Evolutionary conservation across 2,113 vertebrate genomes (phyloP), one percentile per base, ranked within the genome.

Genomic region (Procavia capensis): DNA sequence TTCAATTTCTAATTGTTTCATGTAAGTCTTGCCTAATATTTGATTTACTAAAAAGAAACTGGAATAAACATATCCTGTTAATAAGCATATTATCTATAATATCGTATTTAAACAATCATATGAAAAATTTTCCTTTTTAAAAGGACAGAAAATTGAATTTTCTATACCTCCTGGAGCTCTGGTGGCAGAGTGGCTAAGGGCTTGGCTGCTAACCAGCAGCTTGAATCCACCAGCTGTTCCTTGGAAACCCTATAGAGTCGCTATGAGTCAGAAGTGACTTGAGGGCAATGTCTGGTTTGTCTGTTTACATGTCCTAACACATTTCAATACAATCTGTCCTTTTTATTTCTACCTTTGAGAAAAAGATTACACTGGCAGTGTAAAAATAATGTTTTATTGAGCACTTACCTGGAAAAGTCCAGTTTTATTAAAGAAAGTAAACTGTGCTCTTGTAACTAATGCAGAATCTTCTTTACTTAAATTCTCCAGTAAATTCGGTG

Each of bases 341-440:
- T 75, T 43, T 88, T 14, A 70, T 17, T 72, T 83, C 87, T 75
- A 16, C 6, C 16, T 92, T 79, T 50, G 11, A 83, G 8, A 47
- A 81, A 85, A 72, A 17, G 81, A 61, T 22, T 64, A 45, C 29
- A 64, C 61, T 82, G 75, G 9, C 50, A 72, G 75, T 2, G n/a
- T 11, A 68, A 45, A 80, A 72, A 95, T 94, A 90, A 50, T 0
- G 85, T 43, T 94, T 95, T n/a, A 92, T 83, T 36, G 4, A 88
- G 85, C 61, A 16, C 96, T 98, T 96, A 98, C 99, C 98, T 99
- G 99, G 93, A 99, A 99, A 87, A 99, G 98, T 85, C 98, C 99
- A 39, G 98, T 99, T 98, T 98, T 99, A 97, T 98, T 99, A 98
- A 99, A 99, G 98, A 99, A 99, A 96, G 99, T 99, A 97, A 99